Conservation (phyloP, 2,113 vertebrate species). For the Trichechus manatus region DNA sequence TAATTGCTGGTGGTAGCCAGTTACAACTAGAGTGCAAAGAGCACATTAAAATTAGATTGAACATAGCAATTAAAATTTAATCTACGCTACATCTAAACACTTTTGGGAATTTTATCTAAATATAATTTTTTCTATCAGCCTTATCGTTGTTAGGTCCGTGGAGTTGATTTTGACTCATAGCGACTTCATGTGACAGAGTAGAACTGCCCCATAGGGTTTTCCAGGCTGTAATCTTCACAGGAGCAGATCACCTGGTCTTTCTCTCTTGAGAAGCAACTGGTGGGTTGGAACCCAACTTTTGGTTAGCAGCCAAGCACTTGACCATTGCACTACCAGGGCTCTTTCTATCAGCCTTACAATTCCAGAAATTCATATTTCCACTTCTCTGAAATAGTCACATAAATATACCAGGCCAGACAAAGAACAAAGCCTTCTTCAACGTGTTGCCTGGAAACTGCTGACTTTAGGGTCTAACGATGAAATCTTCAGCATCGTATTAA, state of each 20-base stretch:
- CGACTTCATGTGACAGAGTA: neutral
- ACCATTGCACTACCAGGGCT: neutral
- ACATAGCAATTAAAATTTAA: neutral
- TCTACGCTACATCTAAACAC: neutral
- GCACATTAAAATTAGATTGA: neutral
- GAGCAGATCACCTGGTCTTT: neutral
- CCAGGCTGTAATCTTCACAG: neutral
- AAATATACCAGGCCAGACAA: neutral
- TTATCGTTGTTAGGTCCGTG: neutral
- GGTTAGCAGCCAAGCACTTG: neutral
- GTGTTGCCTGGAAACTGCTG: neutral
- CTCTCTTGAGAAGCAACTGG: too few relatives aligned
- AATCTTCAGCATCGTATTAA: neutral
- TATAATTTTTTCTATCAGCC: neutral
- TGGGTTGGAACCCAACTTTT: neutral
- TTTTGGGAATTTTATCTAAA: neutral
- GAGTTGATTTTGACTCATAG: neutral
- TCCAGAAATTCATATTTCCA: constrained; percentile 3
- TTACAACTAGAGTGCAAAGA: neutral
- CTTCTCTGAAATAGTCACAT: neutral
- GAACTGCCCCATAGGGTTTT: neutral
- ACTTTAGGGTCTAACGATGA: neutral
- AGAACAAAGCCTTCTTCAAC: neutral
- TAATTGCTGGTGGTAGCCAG: neutral
- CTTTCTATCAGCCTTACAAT: neutral